Evolutionary conservation across 1,140 invertebrate genomes (phyloP), one percentile per base, ranked within the genome.

Genomic region (Danaus melanippus): DNA sequence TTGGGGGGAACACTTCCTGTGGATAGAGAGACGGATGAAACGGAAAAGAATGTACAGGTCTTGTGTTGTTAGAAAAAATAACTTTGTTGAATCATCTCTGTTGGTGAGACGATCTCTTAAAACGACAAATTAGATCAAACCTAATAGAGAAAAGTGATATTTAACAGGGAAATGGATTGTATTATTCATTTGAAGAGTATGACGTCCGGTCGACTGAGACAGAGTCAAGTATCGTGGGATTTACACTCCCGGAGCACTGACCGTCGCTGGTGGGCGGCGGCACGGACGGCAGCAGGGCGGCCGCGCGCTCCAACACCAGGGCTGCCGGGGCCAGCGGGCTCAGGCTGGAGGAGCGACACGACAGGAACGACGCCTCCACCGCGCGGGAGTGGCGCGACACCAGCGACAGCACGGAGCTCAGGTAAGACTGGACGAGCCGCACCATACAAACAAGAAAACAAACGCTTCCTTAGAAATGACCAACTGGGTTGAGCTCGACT

Each of bases 341-440:
- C 11, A 55, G 48, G 0, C 77, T 69, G 0, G 61, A 45, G 0
- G 57, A 49, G 5, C 67, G 64, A 2, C 67, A 57, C 0, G 65
- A 55, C 0, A 70, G 56, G 58, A 79, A 76, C 2, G 46, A 12
- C 0, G 64, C 50, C 50, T 84, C 80, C 9, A 83, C 71, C 2
- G 60, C 66, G 0, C 78, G 76, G 4, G 59, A 66, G 55, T 76
- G 72, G 0, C 62, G 50, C 0, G 63, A 62, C 45, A 81, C 73
- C 1, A 64, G 58, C 9, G 50, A 60, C 1, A 69, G 53, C 0
- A 76, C 21, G 2, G 47, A 0, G 66, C 56, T 4, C 67, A 56
- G n/a, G 69, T 53, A 57, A 74, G 67, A 62, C 78, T 84, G 59
- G 0, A 51, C 50, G 44, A 43, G 43, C 0, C 42, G 8, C 1